These are phyloP conservation scores for Chloroclysta siterata DNA, from an alignment of 2,888 invertebrate genomes.

Conservation along the genomic window DNA sequence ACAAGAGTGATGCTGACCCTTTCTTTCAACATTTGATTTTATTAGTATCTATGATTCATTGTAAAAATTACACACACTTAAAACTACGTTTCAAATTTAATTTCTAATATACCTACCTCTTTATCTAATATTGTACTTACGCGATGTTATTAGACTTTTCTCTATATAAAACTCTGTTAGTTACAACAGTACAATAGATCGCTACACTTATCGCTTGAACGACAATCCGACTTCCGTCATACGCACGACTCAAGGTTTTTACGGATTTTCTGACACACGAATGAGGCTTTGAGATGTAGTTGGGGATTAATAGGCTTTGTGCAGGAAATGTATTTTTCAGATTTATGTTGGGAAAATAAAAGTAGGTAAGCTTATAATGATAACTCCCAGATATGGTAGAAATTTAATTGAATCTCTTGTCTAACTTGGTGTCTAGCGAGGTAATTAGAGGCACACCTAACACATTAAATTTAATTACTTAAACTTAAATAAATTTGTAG, in stretches of 20 bases:
- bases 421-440: background rate
- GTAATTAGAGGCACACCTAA: background rate
- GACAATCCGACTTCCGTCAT: conserved; percentile 62
- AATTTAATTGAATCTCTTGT: background rate
- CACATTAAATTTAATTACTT: no score
- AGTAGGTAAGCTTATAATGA: background rate
- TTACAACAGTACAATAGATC: conserved; percentile 41
- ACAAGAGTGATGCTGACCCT: no score
- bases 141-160: no score
- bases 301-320: conserved; percentile 9
- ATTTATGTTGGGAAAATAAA: background rate
- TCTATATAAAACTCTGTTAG: conserved; percentile 3
- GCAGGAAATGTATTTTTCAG: background rate
- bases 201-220: conserved; percentile 62
- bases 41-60: no score
- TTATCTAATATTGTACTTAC: no score
- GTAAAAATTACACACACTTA: no score
- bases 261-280: conserved; percentile 33
- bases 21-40: no score
- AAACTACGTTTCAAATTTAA: no score
- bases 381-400: background rate
- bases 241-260: conserved; percentile 47
- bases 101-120: no score
- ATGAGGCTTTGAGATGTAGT: conserved; percentile 31
- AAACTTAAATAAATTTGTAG: no score